A percentile compares a stretch with the other conserved stretches of the same genome.
Conservation (phyloP, 2,113 vertebrate species). For the Embiotoca jacksoni region DNA sequence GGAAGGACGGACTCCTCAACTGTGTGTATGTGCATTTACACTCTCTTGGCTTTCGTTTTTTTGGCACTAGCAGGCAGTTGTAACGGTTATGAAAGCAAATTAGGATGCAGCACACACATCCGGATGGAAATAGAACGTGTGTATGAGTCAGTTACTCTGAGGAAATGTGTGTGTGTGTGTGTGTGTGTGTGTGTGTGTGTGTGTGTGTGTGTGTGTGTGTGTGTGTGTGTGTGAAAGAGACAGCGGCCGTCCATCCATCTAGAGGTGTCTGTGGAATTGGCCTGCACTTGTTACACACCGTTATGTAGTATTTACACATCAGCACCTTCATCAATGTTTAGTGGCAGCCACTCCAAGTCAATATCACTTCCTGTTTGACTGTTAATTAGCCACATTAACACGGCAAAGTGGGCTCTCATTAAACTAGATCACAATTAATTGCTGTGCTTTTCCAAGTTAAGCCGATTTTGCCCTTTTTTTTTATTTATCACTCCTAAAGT, state of each 20-base stretch:
- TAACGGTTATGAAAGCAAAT: constrained; percentile 34
- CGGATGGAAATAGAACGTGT: constrained; percentile 2
- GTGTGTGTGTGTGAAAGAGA: not conserved
- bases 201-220: constrained; percentile 1
- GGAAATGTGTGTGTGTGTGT: not conserved
- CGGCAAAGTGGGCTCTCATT: constrained; percentile 65
- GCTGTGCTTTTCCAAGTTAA: constrained; percentile 63
- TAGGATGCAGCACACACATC: constrained; percentile 22
- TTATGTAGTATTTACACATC: constrained; percentile 61
- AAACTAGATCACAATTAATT: constrained; percentile 74
- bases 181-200: not conserved
- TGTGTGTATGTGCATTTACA: not conserved
- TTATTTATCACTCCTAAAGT: constrained; percentile 54
- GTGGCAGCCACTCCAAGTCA: constrained; percentile 70
- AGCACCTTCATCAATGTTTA: constrained; percentile 60
- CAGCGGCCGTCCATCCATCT: constrained; percentile 9
- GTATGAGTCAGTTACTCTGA: constrained; percentile 10
- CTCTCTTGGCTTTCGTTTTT: constrained; percentile 21
- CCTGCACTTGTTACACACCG: constrained; percentile 18
- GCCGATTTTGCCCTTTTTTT: constrained; percentile 54
- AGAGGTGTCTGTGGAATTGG: constrained; percentile 29
- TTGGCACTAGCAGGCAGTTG: constrained; percentile 34
- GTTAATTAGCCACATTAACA: constrained; percentile 76
- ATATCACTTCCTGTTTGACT: constrained; percentile 70
- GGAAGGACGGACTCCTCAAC: not conserved